A percentile compares a stretch with the other conserved stretches of the same genome.
phyloP scores from a whole-genome alignment of 2,888 invertebrate species.

The Andrena camellia region DNA sequence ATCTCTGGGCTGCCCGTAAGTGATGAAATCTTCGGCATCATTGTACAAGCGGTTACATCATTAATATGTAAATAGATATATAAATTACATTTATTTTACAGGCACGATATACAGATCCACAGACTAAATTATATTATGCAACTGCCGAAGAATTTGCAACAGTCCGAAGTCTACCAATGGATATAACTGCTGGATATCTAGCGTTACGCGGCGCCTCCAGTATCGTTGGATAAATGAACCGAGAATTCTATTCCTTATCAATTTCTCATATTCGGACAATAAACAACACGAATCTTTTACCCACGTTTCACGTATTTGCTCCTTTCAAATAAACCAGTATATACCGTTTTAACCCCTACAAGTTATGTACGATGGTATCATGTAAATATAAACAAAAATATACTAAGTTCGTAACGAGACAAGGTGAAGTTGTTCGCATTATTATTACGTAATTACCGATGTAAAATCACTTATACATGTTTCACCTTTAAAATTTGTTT shows the following conservation, averaged over 20 bases:
- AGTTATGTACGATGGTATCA: slow-evolving; percentile 14
- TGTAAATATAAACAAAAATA: slow-evolving; percentile 22
- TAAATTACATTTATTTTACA: slow-evolving; percentile 77
- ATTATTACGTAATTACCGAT: neutral
- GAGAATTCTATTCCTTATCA: slow-evolving; percentile 17
- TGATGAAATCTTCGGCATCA: slow-evolving; percentile 45
- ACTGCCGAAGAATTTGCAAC: slow-evolving; percentile 95
- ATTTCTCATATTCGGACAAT: slow-evolving; percentile 17
- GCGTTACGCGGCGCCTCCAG: slow-evolving; percentile 93
- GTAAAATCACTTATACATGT: neutral
- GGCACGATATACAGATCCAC: slow-evolving; percentile 96
- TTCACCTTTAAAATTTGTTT: neutral
- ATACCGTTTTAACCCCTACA: slow-evolving; percentile 5
- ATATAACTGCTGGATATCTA: slow-evolving; percentile 95
- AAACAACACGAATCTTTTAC: slow-evolving; percentile 16
- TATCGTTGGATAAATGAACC: slow-evolving; percentile 88
- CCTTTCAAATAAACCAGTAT: slow-evolving; percentile 19
- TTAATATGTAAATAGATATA: slow-evolving; percentile 32
- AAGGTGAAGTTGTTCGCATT: slow-evolving; percentile 26
- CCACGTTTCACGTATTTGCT: neutral
- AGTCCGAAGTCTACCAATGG: slow-evolving; percentile 94
- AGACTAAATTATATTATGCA: slow-evolving; percentile 94
- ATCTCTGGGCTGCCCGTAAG: slow-evolving; percentile 93
- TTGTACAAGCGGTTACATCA: slow-evolving; percentile 7
- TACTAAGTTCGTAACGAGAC: slow-evolving; percentile 31